These are phyloP conservation scores for Hirtodrosophila duncani DNA, from an alignment of 2,888 invertebrate species.

Conservation along the genomic window DNA sequence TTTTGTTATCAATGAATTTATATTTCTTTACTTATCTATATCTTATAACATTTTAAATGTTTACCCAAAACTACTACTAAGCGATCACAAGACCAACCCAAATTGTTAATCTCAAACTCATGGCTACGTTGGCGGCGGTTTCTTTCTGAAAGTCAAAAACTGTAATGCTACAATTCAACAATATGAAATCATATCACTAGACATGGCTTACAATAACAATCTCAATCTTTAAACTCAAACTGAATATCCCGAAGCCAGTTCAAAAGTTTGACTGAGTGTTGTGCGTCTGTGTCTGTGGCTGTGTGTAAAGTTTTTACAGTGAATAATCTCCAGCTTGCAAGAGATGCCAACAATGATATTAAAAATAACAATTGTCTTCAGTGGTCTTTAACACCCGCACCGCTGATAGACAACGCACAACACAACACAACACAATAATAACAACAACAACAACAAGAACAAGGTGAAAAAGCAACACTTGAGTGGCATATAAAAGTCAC, in stretches of 20 bases:
- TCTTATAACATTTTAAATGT: no score
- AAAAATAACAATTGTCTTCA: constrained; percentile 72
- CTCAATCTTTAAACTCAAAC: no score
- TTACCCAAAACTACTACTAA: constrained; percentile 9
- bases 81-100: constrained; percentile 2
- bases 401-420: constrained; percentile 67
- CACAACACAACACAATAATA: constrained; percentile 37
- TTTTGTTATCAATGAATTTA: no score
- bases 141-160: constrained; percentile 42
- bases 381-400: constrained; percentile 73
- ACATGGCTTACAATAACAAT: constrained; percentile 72
- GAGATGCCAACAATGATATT: constrained; percentile 70
- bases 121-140: constrained; percentile 54
- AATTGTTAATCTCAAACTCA: constrained; percentile 3
- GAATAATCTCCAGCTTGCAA: constrained; percentile 24
- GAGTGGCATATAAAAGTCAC: constrained; percentile 69
- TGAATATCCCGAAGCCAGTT: constrained; percentile 24
- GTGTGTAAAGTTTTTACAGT: constrained; percentile 28
- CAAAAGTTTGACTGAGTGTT: constrained; percentile 68
- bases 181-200: constrained; percentile 74
- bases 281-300: neutral
- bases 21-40: no score
- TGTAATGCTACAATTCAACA: constrained; percentile 48
- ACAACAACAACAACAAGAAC: constrained; percentile 35
- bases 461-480: constrained; percentile 40